Conservation (phyloP, 2,888 invertebrate species). For the Frankliniella intonsa region DNA sequence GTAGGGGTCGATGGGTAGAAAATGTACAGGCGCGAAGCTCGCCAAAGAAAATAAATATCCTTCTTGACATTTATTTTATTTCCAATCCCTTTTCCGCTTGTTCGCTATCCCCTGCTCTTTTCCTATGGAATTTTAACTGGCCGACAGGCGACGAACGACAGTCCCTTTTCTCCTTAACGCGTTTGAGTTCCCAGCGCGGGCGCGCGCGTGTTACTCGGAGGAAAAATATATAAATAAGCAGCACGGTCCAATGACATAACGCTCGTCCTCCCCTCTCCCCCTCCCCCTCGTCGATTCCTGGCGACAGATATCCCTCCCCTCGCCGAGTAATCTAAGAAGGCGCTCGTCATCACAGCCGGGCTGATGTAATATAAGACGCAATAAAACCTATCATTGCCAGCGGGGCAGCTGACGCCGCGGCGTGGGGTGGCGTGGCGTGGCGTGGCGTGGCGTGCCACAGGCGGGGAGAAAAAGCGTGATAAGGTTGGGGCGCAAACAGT, state of each 20-base stretch:
- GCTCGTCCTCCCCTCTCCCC: neutral
- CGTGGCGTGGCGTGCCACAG: neutral
- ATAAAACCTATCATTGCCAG: neutral
- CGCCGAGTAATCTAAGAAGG: no score
- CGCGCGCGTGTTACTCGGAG: neutral
- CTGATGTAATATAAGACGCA: conserved; percentile 10
- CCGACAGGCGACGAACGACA: no score
- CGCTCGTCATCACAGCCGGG: neutral
- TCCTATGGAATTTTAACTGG: no score
- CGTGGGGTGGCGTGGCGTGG: neutral
- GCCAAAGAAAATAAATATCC: neutral
- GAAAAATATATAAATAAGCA: no score
- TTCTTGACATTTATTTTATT: neutral
- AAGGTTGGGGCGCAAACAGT: neutral
- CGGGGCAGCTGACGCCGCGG: neutral
- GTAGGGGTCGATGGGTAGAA: no score
- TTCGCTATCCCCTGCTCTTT: neutral
- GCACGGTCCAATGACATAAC: neutral
- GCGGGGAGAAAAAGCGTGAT: neutral
- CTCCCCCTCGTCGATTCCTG: no score
- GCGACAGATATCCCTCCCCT: no score
- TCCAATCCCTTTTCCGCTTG: neutral
- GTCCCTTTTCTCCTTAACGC: no score
- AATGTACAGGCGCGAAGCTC: neutral
- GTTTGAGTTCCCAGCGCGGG: no score